Percentiles rank a stretch among this genome's conserved stretches.
These are phyloP conservation scores for Cremastinae sp. DNA, from an alignment of 2,888 invertebrate species.

Conservation along the genomic window DNA sequence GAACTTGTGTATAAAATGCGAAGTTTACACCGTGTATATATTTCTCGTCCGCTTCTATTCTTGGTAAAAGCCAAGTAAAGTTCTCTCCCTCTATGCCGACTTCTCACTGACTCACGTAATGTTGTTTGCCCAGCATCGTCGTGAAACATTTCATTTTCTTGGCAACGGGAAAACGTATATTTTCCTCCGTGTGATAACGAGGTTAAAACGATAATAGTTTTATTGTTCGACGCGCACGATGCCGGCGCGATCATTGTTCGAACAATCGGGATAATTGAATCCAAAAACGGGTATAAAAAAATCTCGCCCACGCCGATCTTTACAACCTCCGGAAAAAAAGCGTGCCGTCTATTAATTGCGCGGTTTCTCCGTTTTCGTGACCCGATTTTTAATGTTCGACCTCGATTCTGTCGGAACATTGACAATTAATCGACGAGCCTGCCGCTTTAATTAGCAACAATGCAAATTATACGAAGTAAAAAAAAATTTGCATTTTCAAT, in stretches of 20 bases:
- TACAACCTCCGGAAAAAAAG: not conserved
- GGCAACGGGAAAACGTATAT: slow-evolving; percentile 3
- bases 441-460: not conserved
- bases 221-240: slow-evolving; percentile 2
- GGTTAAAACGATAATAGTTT: slow-evolving; percentile 1
- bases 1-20: not conserved
- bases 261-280: slow-evolving; percentile 45
- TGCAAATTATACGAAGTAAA: not conserved
- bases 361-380: not conserved
- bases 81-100: not conserved
- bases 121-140: slow-evolving; percentile 1
- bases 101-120: slow-evolving; percentile 24
- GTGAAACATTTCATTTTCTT: slow-evolving; percentile 32
- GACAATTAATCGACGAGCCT: no score
- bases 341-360: not conserved
- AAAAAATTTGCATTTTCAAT: not conserved
- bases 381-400: not conserved
- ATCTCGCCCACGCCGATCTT: slow-evolving; percentile 30
- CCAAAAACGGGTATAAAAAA: not conserved
- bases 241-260: slow-evolving; percentile 19
- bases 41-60: slow-evolving; percentile 39
- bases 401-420: slow-evolving; percentile 2
- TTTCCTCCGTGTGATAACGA: slow-evolving; percentile 17
- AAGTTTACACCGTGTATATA: slow-evolving; percentile 25
- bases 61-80: slow-evolving; percentile 22